These are phyloP conservation scores for Galeopterus variegatus DNA, from an alignment of 2,113 vertebrate species.

Conservation along the genomic window DNA sequence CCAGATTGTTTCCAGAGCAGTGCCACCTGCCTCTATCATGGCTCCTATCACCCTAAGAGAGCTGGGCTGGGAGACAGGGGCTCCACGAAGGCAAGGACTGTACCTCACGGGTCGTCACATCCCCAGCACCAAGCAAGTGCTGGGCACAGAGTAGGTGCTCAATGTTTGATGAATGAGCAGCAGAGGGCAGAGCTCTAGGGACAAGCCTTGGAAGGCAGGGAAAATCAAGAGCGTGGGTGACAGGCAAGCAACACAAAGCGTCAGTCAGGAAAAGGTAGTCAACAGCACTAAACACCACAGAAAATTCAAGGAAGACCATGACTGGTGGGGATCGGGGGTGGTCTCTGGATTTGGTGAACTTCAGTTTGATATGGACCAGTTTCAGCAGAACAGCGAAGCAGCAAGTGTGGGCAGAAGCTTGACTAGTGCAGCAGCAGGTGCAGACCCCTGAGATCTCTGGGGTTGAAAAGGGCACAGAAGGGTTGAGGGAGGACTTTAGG, in stretches of 20 bases:
- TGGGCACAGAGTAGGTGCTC: background rate
- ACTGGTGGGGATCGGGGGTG: background rate
- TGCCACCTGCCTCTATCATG: too few species aligned
- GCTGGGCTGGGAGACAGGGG: background rate
- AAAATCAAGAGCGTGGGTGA: background rate
- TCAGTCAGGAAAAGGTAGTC: background rate
- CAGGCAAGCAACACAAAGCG: background rate
- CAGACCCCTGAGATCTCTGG: background rate
- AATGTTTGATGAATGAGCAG: background rate
- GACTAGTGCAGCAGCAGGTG: background rate
- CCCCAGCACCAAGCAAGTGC: background rate
- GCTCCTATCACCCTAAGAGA: background rate
- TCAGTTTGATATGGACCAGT: background rate
- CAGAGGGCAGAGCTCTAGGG: background rate
- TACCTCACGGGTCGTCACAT: fast-evolving
- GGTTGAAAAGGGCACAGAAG: background rate
- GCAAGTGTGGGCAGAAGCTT: background rate
- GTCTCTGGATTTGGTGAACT: background rate
- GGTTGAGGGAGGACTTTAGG: background rate
- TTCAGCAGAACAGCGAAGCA: background rate
- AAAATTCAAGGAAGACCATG: background rate
- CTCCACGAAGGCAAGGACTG: background rate
- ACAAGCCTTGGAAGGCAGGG: background rate
- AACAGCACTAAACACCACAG: background rate
- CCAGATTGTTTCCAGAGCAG: background rate